These are phyloP conservation scores for Nowickia ferox DNA, from an alignment of 2,888 invertebrate genomes.

Conservation along the genomic window DNA sequence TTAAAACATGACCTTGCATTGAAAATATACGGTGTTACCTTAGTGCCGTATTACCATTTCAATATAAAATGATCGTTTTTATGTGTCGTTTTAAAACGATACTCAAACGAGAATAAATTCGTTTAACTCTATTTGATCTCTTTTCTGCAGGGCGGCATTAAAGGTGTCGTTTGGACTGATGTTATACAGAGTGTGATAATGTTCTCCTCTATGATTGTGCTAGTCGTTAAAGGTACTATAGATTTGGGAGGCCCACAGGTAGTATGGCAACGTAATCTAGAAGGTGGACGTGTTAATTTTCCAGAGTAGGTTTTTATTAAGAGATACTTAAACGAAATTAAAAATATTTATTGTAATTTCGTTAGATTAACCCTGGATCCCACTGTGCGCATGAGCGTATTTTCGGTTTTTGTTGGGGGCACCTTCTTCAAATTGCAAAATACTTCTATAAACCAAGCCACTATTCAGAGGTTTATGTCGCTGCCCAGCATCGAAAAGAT, in stretches of 20 bases:
- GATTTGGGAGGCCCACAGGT: constrained; percentile 88
- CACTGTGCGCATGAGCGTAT: constrained; percentile 90
- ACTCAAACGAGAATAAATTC: no score
- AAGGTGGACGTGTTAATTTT: constrained; percentile 88
- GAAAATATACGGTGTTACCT: no score
- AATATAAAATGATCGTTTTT: no score
- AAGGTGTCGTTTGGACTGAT: constrained; percentile 92
- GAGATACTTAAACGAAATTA: neutral
- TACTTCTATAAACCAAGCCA: constrained; percentile 91
- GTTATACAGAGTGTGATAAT: constrained; percentile 90
- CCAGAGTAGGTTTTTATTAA: constrained; percentile 86
- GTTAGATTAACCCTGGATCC: constrained; percentile 90
- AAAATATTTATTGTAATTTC: neutral
- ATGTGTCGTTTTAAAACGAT: no score
- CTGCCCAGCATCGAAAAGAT: constrained; percentile 88
- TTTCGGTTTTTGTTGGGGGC: constrained; percentile 90
- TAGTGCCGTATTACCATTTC: no score
- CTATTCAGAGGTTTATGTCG: constrained; percentile 92
- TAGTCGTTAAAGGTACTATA: constrained; percentile 88
- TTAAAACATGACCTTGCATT: no score
- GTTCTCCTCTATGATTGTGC: constrained; percentile 88
- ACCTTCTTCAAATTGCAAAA: constrained; percentile 89
- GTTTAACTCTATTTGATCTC: no score
- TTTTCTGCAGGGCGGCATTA: constrained; percentile 87
- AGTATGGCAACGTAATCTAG: constrained; percentile 87